These are phyloP conservation scores for Drosophila ohnishii DNA, from an alignment of 1,140 invertebrate species.

Conservation along the genomic window DNA sequence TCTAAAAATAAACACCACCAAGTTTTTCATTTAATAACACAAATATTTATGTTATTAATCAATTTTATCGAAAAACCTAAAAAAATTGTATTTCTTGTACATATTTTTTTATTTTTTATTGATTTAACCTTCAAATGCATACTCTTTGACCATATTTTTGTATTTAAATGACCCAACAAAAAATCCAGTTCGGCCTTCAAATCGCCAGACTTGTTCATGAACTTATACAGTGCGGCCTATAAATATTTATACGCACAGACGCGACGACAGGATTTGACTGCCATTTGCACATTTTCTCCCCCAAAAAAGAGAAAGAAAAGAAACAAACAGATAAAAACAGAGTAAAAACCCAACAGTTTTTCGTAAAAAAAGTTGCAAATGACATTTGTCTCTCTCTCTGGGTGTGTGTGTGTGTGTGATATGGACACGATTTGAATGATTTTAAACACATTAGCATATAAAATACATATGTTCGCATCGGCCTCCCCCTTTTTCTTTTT, in stretches of 20 bases:
- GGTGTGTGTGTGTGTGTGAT: slow-evolving; percentile 9
- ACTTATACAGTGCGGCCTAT: slow-evolving; percentile 43
- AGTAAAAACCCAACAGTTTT: slow-evolving; percentile 23
- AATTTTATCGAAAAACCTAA: no score
- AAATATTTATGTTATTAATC: no score
- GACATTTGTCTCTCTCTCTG: slow-evolving; percentile 3
- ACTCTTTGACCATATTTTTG: not conserved
- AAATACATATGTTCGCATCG: slow-evolving; percentile 37
- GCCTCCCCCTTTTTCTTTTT: not conserved
- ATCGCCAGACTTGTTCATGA: slow-evolving; percentile 41
- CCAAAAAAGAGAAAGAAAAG: not conserved
- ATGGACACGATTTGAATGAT: slow-evolving; percentile 62
- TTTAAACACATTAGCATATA: slow-evolving; percentile 70
- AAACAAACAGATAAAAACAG: slow-evolving; percentile 15
- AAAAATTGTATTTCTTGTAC: no score
- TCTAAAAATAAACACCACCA: no score
- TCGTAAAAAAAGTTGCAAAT: slow-evolving; percentile 16
- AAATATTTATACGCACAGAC: slow-evolving; percentile 63
- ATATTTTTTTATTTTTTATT: no score
- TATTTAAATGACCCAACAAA: not conserved
- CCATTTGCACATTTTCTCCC: slow-evolving; percentile 41
- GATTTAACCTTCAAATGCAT: not conserved
- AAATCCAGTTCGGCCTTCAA: slow-evolving; percentile 27
- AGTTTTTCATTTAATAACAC: not conserved
- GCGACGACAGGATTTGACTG: slow-evolving; percentile 35